These are phyloP conservation scores for Orchestia grillus DNA, from an alignment of 1,140 invertebrate genomes.

Conservation along the genomic window DNA sequence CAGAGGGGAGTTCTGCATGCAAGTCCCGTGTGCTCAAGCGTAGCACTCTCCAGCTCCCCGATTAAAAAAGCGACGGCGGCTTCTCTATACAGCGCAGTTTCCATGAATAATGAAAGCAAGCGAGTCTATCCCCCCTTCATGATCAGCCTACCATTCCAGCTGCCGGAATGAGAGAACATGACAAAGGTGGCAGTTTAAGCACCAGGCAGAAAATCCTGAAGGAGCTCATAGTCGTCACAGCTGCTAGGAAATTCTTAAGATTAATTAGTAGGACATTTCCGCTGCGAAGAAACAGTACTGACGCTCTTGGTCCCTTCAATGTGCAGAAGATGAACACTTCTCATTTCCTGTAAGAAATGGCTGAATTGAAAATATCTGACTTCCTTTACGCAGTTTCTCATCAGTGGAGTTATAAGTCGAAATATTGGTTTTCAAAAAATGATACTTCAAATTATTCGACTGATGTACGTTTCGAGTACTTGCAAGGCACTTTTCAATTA, in stretches of 20 bases:
- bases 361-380: background rate
- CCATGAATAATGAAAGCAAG: slow-evolving; percentile 46
- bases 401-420: background rate
- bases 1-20: slow-evolving; percentile 3
- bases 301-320: background rate
- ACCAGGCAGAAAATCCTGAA: background rate
- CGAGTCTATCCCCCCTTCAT: background rate
- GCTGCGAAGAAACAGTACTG: background rate
- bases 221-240: background rate
- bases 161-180: background rate
- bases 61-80: slow-evolving; percentile 20
- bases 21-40: slow-evolving; percentile 8
- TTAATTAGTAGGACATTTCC: background rate
- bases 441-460: background rate
- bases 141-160: background rate
- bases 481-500: no score
- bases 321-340: background rate
- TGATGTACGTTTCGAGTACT: no score
- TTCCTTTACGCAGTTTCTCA: background rate
- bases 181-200: background rate
- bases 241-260: background rate
- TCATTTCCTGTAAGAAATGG: background rate
- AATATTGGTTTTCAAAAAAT: background rate
- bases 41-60: background rate
- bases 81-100: background rate